phyloP scores from a whole-genome alignment of 1,140 invertebrate species.

The Heterodera carotae region DNA sequence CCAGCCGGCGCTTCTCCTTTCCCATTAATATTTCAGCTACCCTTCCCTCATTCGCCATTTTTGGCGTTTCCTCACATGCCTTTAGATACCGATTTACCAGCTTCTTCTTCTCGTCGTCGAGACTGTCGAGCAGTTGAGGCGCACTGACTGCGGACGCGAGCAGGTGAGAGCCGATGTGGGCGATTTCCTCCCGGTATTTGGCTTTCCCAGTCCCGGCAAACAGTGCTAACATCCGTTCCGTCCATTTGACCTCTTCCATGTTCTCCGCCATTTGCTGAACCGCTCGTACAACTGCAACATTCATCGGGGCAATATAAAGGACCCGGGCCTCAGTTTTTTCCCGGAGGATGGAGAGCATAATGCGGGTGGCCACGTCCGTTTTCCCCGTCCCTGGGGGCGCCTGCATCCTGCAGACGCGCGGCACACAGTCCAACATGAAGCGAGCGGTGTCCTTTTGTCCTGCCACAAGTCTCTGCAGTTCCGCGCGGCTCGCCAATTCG shows the following conservation, averaged over 20 bases:
- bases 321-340: conserved; percentile 8
- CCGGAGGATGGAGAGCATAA: neutral
- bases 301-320: conserved; percentile 5
- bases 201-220: conserved; percentile 5
- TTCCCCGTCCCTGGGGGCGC: conserved; percentile 11
- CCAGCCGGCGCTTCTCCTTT: neutral
- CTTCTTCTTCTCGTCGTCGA: conserved; percentile 4
- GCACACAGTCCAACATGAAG: neutral
- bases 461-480: neutral
- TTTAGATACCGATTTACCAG: neutral
- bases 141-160: neutral
- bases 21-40: neutral
- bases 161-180: neutral
- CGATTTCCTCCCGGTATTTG: neutral
- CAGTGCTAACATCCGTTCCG: neutral
- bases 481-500: neutral
- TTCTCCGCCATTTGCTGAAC: conserved; percentile 5
- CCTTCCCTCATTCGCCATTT: conserved; percentile 7
- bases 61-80: neutral
- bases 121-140: neutral
- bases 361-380: neutral
- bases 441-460: neutral
- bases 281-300: conserved; percentile 10
- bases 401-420: neutral
- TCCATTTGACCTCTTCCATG: conserved; percentile 5